These are phyloP conservation scores for Gorsachius goisagi DNA, from an alignment of 2,113 vertebrate genomes.

Conservation along the genomic window DNA sequence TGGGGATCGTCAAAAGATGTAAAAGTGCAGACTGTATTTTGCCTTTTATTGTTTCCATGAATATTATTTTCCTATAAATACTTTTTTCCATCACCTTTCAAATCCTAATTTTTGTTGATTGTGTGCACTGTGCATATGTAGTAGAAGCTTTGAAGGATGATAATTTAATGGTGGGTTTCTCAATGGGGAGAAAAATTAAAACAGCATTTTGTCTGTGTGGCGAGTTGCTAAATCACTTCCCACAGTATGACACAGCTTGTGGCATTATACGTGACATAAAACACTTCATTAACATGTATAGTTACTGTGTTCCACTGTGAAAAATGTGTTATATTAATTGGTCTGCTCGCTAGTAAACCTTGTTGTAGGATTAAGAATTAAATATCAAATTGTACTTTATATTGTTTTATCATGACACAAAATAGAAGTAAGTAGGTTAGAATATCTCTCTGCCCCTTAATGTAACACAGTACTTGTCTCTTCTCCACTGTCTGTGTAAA, in stretches of 20 bases:
- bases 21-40: background rate
- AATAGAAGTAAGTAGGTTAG: background rate
- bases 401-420: background rate
- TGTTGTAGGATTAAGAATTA: background rate
- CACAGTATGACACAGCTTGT: conserved; percentile 26
- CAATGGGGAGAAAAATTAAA: conserved; percentile 59
- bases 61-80: conserved; percentile 12
- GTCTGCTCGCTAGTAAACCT: background rate
- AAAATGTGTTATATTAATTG: conserved; percentile 26
- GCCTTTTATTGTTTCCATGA: background rate
- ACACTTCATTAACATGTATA: conserved; percentile 24
- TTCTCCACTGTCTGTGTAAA: too few species aligned
- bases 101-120: background rate
- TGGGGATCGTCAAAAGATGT: background rate
- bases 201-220: conserved; percentile 45
- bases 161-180: conserved; percentile 56
- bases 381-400: background rate
- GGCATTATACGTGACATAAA: conserved; percentile 27
- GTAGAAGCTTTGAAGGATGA: conserved; percentile 36
- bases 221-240: conserved; percentile 28
- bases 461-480: too few species aligned
- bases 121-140: background rate
- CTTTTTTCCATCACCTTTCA: background rate
- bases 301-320: background rate
- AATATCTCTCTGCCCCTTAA: too few species aligned